Percentiles rank a stretch among this genome's conserved stretches.
phyloP scores from a whole-genome alignment of 1,140 invertebrate species.

The Adoxophyes honmai region DNA sequence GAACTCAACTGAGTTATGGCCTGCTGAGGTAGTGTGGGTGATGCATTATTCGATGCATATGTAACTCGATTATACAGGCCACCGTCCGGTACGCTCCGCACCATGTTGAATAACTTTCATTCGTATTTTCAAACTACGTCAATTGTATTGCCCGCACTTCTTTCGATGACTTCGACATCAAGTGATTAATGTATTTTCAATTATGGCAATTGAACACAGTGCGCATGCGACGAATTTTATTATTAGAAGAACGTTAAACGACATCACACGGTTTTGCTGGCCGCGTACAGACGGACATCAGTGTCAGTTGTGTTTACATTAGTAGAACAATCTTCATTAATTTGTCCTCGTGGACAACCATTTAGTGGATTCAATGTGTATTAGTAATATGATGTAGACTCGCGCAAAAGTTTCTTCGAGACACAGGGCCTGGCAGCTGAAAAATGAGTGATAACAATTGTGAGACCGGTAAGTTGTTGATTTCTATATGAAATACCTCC shows the following conservation, averaged over 20 bases:
- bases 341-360: background rate
- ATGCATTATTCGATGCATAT: background rate
- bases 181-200: conserved; percentile 66
- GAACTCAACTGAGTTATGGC: background rate
- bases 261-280: conserved; percentile 37
- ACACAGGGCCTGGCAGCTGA: background rate
- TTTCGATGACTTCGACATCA: conserved; percentile 32
- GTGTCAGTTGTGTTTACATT: conserved; percentile 18
- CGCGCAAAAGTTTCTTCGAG: background rate
- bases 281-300: conserved; percentile 17
- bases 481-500: too few relatives aligned
- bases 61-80: background rate
- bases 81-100: conserved; percentile 16
- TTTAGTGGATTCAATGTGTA: background rate
- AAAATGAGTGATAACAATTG: conserved; percentile 20
- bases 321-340: background rate
- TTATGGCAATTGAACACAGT: conserved; percentile 58
- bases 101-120: conserved; percentile 52
- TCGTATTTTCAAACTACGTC: conserved; percentile 55
- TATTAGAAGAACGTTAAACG: conserved; percentile 51
- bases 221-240: conserved; percentile 62
- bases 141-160: conserved; percentile 37
- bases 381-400: background rate
- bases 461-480: conserved; percentile 18
- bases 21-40: background rate